Evolutionary conservation across 2,113 vertebrate species (phyloP), one percentile per base, ranked within the genome.

Genomic region (Oncorhynchus kisutch): DNA sequence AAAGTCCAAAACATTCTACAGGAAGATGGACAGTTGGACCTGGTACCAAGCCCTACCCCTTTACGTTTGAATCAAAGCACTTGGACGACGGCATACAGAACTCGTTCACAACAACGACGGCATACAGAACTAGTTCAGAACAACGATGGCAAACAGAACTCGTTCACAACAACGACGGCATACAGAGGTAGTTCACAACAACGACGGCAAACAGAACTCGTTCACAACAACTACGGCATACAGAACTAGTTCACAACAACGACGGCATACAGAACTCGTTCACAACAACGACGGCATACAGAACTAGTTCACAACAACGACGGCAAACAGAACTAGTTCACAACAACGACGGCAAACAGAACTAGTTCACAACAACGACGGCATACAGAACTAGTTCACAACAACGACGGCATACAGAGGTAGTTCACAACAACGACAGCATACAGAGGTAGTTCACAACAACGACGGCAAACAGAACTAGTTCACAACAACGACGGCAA

Each of bases 51-150:
- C 20, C 20, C 18, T 3, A 2, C 59, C n/a, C 59, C 59, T 14
- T 20, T 60, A 60, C 57, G 1, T 78, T 62, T 72, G 70, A 83
- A 84, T 49, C 16, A 85, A 59, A 90, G 90, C 88, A 89, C 88
- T 90, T 51, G 9, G 49, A 16, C 14, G 49, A 16, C 49, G 12
- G 11, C 49, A 51, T 14, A 89, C 0, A 22, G 79, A 84, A 57
- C 59, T 76, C 8, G 82, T 86, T 84, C 6, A 34, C 34, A 34
- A 34, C 34, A 34, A 39, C 31, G 5, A 31, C 31, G 0, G 1
- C 1, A 31, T 5, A 31, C 31, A 31, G 31, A 31, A 1, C 0
- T 31, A 5, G 31, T 31, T 31, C 31, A 31, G 5, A 31, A 31
- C 31, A 5, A 51, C 14, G 13, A 14, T 13, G 1, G 2, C 13